phyloP scores from a whole-genome alignment of 2,888 invertebrate genomes.

The Abscondita cerata region DNA sequence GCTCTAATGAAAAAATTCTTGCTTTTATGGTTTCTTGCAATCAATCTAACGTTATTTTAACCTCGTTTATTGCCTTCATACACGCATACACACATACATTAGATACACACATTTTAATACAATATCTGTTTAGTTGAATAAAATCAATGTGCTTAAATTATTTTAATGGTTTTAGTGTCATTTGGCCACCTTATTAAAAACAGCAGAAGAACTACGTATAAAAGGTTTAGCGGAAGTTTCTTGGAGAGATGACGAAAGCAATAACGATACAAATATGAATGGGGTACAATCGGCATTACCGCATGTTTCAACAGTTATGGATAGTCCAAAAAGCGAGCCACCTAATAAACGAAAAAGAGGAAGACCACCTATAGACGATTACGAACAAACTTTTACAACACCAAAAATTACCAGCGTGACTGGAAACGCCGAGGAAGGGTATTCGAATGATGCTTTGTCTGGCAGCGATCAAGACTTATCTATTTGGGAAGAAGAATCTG shows the following conservation, averaged over 20 bases:
- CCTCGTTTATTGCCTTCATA: too few species aligned
- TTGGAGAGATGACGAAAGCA: constrained; percentile 72
- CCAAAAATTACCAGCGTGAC: constrained; percentile 63
- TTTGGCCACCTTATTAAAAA: constrained; percentile 85
- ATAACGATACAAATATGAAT: constrained; percentile 48
- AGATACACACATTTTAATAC: too few species aligned
- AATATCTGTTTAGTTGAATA: too few species aligned
- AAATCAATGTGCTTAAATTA: too few species aligned
- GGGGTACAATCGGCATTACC: constrained; percentile 53
- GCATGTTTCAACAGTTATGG: constrained; percentile 58
- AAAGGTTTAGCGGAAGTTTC: constrained; percentile 91
- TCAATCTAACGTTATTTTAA: too few species aligned
- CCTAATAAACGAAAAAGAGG: constrained; percentile 70
- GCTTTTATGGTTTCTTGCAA: too few species aligned
- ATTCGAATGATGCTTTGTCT: constrained; percentile 58
- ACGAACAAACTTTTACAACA: constrained; percentile 62
- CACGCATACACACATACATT: too few species aligned
- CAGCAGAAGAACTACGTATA: constrained; percentile 90
- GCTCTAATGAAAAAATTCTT: too few species aligned
- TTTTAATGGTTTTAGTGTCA: constrained; percentile 70
- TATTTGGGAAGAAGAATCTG: constrained; percentile 56
- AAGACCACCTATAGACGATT: constrained; percentile 71
- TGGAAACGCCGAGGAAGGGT: constrained; percentile 52
- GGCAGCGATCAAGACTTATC: constrained; percentile 57
- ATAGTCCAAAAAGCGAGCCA: constrained; percentile 50